Percentiles rank a stretch among this genome's conserved stretches.
These are phyloP conservation scores for Pyrocoelia pectoralis DNA, from an alignment of 2,888 invertebrate genomes.

Conservation along the genomic window DNA sequence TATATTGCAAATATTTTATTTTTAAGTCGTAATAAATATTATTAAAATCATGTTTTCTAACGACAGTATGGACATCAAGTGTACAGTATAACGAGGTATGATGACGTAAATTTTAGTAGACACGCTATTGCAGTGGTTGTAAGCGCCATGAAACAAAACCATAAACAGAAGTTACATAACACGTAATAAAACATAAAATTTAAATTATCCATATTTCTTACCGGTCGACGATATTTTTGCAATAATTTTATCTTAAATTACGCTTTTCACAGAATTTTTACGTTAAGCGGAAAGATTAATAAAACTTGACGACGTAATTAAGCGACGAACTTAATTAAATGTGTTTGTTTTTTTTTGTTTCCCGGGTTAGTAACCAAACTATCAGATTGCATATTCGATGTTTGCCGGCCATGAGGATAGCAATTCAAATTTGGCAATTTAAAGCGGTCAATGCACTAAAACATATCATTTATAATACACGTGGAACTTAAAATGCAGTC, in stretches of 20 bases:
- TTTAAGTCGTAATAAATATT: neutral
- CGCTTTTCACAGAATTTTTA: no score
- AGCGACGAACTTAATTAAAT: no score
- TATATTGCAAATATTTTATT: neutral
- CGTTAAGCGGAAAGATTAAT: no score
- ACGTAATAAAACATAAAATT: conserved; percentile 22
- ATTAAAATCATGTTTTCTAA: conserved; percentile 2
- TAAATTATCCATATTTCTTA: conserved; percentile 17
- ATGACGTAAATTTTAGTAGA: conserved; percentile 18
- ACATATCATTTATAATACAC: conserved; percentile 21
- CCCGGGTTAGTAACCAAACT: conserved; percentile 23
- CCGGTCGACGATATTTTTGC: conserved; percentile 3
- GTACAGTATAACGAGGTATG: conserved; percentile 15
- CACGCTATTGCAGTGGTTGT: conserved; percentile 17
- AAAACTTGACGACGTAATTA: no score
- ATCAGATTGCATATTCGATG: conserved; percentile 28
- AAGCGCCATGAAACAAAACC: conserved; percentile 26
- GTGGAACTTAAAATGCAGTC: conserved; percentile 29
- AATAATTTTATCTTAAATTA: no score
- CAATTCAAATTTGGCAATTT: conserved; percentile 35
- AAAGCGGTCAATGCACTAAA: conserved; percentile 33
- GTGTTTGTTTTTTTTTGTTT: conserved; percentile 11
- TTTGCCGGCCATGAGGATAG: conserved; percentile 27
- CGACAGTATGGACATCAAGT: conserved; percentile 10
- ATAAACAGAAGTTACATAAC: conserved; percentile 16